Evolutionary conservation across 2,113 vertebrate species (phyloP).

Genomic region (Marcusenius ussheri): DNA sequence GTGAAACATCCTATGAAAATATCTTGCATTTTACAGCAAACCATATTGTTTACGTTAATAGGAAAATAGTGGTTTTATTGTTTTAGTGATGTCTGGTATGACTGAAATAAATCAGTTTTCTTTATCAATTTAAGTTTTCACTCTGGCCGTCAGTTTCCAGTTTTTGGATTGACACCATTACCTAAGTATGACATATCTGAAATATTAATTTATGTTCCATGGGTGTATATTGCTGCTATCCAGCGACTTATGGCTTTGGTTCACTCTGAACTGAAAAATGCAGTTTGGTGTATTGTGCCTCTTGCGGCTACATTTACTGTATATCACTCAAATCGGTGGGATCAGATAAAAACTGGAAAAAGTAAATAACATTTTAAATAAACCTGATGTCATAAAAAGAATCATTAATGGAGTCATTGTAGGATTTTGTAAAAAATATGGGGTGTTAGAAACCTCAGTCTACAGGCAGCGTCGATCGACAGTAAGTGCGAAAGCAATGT

Average conservation of each 20-base stretch:
- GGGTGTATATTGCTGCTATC: neutral
- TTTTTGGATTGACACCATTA: no score
- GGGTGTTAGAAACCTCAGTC: neutral
- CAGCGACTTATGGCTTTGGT: neutral
- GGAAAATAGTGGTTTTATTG: no score
- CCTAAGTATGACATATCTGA: no score
- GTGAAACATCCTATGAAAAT: no score
- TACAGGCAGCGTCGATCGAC: neutral
- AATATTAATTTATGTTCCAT: neutral
- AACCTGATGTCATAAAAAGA: neutral
- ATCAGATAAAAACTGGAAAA: neutral
- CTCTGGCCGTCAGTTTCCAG: no score
- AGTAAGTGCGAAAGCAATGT: neutral
- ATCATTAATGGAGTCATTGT: neutral
- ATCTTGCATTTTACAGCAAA: no score
- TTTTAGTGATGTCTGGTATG: no score
- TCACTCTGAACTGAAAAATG: neutral
- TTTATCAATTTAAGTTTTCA: no score
- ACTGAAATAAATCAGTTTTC: no score
- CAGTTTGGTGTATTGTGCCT: no score
- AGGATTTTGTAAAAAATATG: neutral
- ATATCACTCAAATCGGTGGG: neutral
- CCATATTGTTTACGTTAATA: no score
- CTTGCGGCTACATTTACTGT: no score
- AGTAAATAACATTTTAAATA: neutral